Conservation (phyloP, 2,888 invertebrate genomes). For the Argyra leucocephala region DNA sequence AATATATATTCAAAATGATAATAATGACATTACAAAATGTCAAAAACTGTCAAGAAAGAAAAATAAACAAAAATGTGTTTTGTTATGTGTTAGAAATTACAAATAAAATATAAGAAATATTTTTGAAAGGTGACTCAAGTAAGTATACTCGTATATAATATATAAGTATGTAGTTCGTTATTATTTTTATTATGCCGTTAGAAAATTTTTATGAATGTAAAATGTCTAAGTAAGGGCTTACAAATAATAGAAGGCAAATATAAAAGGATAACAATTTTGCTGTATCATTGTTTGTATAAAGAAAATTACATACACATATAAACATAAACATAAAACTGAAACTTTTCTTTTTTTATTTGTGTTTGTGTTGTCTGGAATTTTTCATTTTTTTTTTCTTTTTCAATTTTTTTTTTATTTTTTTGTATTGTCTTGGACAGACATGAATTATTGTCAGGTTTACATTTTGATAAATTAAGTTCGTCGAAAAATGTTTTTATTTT, state of each 20-base stretch:
- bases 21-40: background rate
- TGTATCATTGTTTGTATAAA: background rate
- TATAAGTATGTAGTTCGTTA: no score
- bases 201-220: no score
- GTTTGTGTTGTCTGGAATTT: slow-evolving; percentile 1
- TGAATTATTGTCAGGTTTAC: slow-evolving; percentile 6
- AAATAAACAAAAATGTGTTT: no score
- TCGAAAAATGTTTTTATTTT: background rate
- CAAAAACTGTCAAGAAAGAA: background rate
- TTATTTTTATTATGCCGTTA: no score
- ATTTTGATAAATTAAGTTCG: slow-evolving; percentile 4
- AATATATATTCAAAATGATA: background rate
- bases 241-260: background rate
- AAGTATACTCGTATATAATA: no score
- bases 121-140: no score
- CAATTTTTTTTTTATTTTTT: background rate
- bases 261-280: background rate
- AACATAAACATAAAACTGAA: background rate
- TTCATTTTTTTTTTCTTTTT: background rate
- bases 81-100: background rate
- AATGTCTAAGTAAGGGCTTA: background rate
- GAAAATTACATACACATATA: background rate
- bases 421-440: background rate
- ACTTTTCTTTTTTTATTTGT: background rate
- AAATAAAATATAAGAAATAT: background rate